These are phyloP conservation scores for Chlamydotis undulata DNA, from an alignment of 2,113 vertebrate genomes.

Conservation along the genomic window DNA sequence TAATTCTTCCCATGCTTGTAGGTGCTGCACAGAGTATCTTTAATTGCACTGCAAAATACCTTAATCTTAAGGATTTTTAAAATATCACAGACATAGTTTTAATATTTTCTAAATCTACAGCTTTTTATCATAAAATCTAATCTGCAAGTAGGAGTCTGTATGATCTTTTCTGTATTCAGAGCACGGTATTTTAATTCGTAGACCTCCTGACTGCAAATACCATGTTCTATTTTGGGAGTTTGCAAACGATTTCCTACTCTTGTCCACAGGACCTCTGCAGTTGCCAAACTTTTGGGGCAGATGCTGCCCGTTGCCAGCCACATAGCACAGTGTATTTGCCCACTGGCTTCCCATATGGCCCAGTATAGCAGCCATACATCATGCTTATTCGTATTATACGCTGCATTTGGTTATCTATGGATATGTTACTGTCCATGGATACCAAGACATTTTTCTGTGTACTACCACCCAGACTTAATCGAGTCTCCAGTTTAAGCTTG, in stretches of 20 bases:
- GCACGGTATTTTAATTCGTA: neutral
- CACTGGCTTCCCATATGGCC: neutral
- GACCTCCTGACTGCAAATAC: neutral
- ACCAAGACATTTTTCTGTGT: neutral
- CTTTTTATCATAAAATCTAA: neutral
- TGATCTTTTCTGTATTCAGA: neutral
- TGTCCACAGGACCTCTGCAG: neutral
- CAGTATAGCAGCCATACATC: neutral
- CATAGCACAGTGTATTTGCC: neutral
- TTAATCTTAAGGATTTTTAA: neutral
- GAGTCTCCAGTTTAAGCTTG: neutral
- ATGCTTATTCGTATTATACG: neutral
- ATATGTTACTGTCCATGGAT: neutral
- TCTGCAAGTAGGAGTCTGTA: neutral
- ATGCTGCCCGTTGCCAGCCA: neutral
- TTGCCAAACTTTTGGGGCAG: neutral
- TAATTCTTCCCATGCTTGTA: neutral
- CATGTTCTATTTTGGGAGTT: neutral
- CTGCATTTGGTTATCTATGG: neutral
- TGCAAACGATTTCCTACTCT: neutral
- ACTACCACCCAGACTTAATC: neutral
- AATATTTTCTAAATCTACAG: neutral
- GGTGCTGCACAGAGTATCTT: neutral
- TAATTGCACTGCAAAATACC: neutral
- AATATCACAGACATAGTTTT: neutral